Evolutionary conservation across 2,888 invertebrate genomes (phyloP).

Genomic region (Sesia apiformis): DNA sequence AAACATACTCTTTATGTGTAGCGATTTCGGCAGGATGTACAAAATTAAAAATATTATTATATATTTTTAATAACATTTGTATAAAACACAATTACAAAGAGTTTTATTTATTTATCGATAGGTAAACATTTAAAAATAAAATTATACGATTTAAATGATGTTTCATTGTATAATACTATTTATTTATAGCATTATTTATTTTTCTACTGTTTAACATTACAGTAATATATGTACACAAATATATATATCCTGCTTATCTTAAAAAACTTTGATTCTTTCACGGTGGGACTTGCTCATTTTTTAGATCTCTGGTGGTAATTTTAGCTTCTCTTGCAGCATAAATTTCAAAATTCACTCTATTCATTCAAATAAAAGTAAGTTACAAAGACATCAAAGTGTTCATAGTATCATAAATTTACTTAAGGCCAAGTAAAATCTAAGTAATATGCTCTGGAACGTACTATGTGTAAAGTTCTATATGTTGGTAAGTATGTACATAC

Average conservation of each 20-base stretch:
- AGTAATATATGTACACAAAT: constrained; percentile 45
- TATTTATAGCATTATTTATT: constrained; percentile 14
- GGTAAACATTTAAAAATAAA: constrained; percentile 7
- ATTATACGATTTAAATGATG: constrained; percentile 11
- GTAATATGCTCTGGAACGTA: too few species aligned
- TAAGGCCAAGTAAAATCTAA: too few species aligned
- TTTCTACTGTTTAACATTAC: constrained; percentile 29
- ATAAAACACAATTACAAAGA: constrained; percentile 4
- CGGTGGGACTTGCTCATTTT: constrained; percentile 66
- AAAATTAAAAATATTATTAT: not conserved
- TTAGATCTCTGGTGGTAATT: constrained; percentile 59
- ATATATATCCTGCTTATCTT: constrained; percentile 42
- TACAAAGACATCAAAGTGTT: constrained; percentile 14
- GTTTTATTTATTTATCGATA: constrained; percentile 3
- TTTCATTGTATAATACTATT: constrained; percentile 21
- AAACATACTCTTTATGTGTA: not conserved
- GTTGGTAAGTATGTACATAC: too few species aligned
- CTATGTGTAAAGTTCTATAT: too few species aligned
- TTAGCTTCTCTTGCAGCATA: constrained; percentile 27
- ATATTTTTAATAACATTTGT: constrained; percentile 1
- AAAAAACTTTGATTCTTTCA: constrained; percentile 59
- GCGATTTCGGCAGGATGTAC: constrained; percentile 1
- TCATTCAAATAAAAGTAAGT: constrained; percentile 8
- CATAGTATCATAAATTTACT: constrained; percentile 5
- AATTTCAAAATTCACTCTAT: not conserved